Percentiles rank a stretch among this genome's conserved stretches.
Evolutionary conservation across 2,113 vertebrate genomes (phyloP).

Genomic region (Zosterops japonicus): DNA sequence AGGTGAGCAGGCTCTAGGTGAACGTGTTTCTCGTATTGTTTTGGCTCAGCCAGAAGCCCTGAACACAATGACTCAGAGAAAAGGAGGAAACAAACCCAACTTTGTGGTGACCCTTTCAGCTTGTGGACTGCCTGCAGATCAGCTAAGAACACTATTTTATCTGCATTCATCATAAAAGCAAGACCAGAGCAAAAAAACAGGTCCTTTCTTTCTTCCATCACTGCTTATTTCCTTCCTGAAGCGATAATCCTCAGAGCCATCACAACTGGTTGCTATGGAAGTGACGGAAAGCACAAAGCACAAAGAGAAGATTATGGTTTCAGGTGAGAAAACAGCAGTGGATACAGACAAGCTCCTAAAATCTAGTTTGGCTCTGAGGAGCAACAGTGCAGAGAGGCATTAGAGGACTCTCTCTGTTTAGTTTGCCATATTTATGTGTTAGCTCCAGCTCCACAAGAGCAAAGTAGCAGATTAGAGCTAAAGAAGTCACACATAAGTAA

Average conservation of each 20-base stretch:
- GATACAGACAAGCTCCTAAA: background rate
- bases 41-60: background rate
- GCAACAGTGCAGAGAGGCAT: background rate
- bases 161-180: background rate
- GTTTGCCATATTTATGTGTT: background rate
- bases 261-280: conserved; percentile 62
- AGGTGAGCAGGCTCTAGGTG: conserved; percentile 20
- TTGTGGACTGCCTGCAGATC: background rate
- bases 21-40: background rate
- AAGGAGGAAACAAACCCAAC: background rate
- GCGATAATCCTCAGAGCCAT: background rate
- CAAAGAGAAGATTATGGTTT: conserved; percentile 54
- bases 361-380: background rate
- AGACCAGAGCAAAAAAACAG: background rate
- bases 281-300: conserved; percentile 38
- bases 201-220: background rate
- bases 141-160: background rate
- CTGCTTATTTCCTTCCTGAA: conserved; percentile 39
- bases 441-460: background rate
- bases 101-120: background rate
- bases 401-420: background rate
- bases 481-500: background rate
- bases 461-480: background rate
- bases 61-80: background rate
- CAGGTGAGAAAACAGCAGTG: conserved; percentile 48